Percentiles rank a stretch among this genome's conserved stretches.
Conservation (phyloP, 2,113 vertebrate genomes). For the Bambusicola thoracicus region DNA sequence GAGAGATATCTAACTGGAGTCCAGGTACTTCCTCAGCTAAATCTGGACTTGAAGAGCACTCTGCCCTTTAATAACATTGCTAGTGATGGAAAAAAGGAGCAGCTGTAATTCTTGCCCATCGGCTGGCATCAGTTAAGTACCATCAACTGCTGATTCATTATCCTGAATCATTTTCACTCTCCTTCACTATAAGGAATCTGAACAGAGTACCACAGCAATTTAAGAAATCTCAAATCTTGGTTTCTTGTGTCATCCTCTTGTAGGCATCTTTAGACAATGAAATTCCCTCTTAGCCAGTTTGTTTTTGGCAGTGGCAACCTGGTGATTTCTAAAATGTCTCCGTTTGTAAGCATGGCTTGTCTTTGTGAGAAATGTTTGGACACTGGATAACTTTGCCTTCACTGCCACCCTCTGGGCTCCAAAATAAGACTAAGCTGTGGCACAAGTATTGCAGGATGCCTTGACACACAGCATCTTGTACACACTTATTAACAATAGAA, state of each 20-base stretch:
- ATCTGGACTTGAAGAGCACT: background rate
- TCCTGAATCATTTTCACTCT: background rate
- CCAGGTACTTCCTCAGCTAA: background rate
- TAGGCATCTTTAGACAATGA: background rate
- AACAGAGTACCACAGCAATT: background rate
- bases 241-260: background rate
- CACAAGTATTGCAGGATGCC: background rate
- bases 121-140: background rate
- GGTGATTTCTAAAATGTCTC: background rate
- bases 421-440: background rate
- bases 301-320: background rate
- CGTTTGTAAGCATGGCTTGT: background rate
- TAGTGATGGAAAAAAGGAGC: background rate
- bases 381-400: constrained; percentile 38
- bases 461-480: background rate
- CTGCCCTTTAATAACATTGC: background rate
- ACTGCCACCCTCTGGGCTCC: constrained; percentile 66
- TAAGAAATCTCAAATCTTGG: background rate
- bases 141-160: background rate
- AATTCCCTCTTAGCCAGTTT: background rate
- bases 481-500: background rate
- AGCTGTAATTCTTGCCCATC: background rate
- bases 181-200: background rate
- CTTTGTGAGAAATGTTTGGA: background rate
- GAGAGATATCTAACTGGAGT: background rate